phyloP scores from a whole-genome alignment of 2,888 invertebrate genomes.

The Xiphydria camelus region DNA sequence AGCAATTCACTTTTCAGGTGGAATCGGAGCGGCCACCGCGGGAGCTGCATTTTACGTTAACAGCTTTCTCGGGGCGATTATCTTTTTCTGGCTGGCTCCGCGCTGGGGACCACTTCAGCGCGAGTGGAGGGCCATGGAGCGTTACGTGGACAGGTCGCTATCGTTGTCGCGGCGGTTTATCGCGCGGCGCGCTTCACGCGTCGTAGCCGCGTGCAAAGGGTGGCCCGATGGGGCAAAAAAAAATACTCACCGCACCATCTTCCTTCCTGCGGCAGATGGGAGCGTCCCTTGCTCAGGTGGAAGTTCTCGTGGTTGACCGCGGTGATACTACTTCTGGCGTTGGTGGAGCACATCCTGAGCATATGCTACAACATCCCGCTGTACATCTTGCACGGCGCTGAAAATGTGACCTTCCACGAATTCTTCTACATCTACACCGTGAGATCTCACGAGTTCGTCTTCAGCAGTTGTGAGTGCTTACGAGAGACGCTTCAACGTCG shows the following conservation, averaged over 20 bases:
- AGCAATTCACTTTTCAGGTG: conserved; percentile 36
- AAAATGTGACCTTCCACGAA: conserved; percentile 33
- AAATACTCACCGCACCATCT: too few relatives aligned
- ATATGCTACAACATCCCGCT: conserved; percentile 34
- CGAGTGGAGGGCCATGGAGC: conserved; percentile 51
- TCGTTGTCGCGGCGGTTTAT: conserved; percentile 9
- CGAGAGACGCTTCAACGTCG: neutral
- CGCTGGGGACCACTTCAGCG: conserved; percentile 47
- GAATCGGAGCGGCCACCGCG: conserved; percentile 48
- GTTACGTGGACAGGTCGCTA: conserved; percentile 46
- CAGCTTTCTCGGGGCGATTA: conserved; percentile 40
- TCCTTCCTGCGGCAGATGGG: conserved; percentile 34
- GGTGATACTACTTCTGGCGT: conserved; percentile 37
- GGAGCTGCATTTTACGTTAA: conserved; percentile 55
- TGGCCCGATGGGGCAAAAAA: too few relatives aligned
- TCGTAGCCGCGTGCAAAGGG: neutral
- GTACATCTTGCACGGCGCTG: conserved; percentile 13
- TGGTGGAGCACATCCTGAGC: conserved; percentile 50
- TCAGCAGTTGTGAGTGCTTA: conserved; percentile 37
- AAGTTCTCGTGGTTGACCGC: conserved; percentile 39
- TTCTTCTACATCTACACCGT: conserved; percentile 41
- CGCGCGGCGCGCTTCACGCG: conserved; percentile 9
- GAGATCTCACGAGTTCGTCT: conserved; percentile 46
- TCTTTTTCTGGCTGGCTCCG: conserved; percentile 49
- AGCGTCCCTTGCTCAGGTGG: conserved; percentile 39